A percentile compares a stretch with the other conserved stretches of the same genome.
Evolutionary conservation across 2,797 vertebrate genomes (phyloP).

Genomic region (Brachymystax lenok): DNA sequence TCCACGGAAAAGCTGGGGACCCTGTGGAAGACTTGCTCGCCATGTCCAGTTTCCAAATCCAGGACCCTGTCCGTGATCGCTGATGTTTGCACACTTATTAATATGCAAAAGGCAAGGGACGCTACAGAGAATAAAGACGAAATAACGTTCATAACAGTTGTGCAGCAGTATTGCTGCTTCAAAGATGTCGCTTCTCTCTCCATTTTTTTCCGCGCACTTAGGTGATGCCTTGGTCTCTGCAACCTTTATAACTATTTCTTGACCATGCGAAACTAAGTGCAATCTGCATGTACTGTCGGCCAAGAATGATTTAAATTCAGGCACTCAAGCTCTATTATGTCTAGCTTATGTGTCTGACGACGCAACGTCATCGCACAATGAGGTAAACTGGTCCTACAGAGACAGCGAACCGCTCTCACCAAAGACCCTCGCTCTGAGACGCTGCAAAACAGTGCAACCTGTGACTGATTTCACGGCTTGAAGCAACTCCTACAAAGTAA

Average conservation of each 20-base stretch:
- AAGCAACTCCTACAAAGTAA: slow-evolving; percentile 39
- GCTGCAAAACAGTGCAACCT: slow-evolving; percentile 26
- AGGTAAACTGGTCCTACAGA: slow-evolving; percentile 24
- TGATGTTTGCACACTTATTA: slow-evolving; percentile 82
- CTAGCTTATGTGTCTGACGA: slow-evolving; percentile 19
- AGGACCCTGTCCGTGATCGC: slow-evolving; percentile 83
- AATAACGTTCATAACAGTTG: slow-evolving; percentile 65
- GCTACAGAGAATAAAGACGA: slow-evolving; percentile 80
- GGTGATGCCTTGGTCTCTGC: slow-evolving; percentile 57
- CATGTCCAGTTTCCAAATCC: slow-evolving; percentile 82
- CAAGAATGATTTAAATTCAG: background rate
- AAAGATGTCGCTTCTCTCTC: slow-evolving; percentile 64
- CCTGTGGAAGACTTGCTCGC: slow-evolving; percentile 61
- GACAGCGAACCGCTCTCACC: slow-evolving; percentile 11
- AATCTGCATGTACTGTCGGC: slow-evolving; percentile 46
- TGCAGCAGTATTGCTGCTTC: slow-evolving; percentile 59
- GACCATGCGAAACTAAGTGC: slow-evolving; percentile 48
- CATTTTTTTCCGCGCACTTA: slow-evolving; percentile 66
- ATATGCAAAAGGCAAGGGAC: slow-evolving; percentile 84
- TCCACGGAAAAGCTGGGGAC: slow-evolving; percentile 77
- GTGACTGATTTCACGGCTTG: slow-evolving; percentile 22
- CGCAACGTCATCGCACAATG: slow-evolving; percentile 41
- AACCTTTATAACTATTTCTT: slow-evolving; percentile 60
- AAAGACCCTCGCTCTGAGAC: slow-evolving; percentile 17
- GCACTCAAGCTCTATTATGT: slow-evolving; percentile 32